Evolutionary conservation across 2,113 vertebrate genomes (phyloP), one percentile per base, ranked within the genome.

Genomic region (Calyptommatus sinebrachiatus): DNA sequence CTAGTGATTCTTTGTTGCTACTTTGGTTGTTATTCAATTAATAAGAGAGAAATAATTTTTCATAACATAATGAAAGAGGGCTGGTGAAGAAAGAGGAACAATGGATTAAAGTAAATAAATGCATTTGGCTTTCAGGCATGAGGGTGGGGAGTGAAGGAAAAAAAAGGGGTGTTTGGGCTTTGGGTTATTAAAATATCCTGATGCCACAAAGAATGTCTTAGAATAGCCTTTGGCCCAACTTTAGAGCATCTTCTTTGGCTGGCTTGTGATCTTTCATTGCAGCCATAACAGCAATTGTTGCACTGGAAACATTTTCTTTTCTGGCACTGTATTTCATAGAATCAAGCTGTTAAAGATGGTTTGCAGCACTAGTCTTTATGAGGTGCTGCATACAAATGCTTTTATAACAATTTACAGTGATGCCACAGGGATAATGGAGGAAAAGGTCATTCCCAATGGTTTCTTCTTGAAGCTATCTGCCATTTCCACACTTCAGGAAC

Each of bases 311-410:
- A 35, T 10, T 26, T 57, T 29, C 50, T 24, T 41, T 68, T 21
- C 4, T 22, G 35, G 60, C 57, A 71, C 20, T 73, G 67, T 78
- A 68, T 7, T 22, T 86, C 63, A 78, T 53, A 83, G 76, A 83
- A 1, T 26, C 72, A 84, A 16, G 5, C 1, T 11, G 48, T 74
- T 78, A 76, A 53, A 53, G 61, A 48, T 20, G 18, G 26, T 22
- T 48, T 46, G 63, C 57, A 62, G 11, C 35, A 75, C 26, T 76
- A 8, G 16, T 46, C 62, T 76, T 35, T 35, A 35, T 35, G 29
- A 20, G 45, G 73, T 26, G 26, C 73, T 26, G 73, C 26, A 60
- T 26, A 41, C 73, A 41, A 53, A 35, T 73, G 50, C 71, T 31
- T 73, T 31, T 18, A 57, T 73, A 31, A 60, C 71, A 57, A 73